Base-by-base conservation (phyloP, 35 echinoderm and acorn worm species). In the Ophioderma brevispina region DNA sequence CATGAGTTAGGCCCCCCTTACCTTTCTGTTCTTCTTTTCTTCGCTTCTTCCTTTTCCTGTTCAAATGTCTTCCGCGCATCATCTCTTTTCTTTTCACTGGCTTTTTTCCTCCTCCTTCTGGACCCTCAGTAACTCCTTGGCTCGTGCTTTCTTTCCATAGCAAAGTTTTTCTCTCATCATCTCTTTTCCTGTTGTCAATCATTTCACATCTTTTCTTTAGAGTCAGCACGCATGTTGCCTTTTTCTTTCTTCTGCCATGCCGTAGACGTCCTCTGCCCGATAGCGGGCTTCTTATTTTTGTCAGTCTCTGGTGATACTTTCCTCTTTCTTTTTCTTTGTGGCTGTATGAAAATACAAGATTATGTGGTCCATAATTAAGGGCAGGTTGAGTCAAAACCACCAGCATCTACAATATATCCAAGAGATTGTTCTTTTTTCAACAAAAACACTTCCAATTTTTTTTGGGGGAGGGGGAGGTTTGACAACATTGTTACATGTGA, bases 1-100 rank as follows among this genome's bases (percentile, higher is more conserved):
- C n/a, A n/a, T n/a, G n/a, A n/a, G n/a, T n/a, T n/a, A n/a, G n/a
- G n/a, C n/a, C n/a, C n/a, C n/a, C n/a, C n/a, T n/a, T n/a, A n/a
- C n/a, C n/a, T n/a, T n/a, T n/a, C n/a, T n/a, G n/a, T n/a, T n/a
- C n/a, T n/a, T n/a, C n/a, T n/a, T n/a, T n/a, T n/a, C n/a, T n/a
- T n/a, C n/a, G n/a, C n/a, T 80, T 92, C 93, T 40, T 95, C 91
- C 37, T 86, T 94, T 19, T 91, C 90, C 81, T 99, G 93, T 42
- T 99, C 97, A 30, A 85, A 78, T 33, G 84, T 49, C 46, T 87
- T 88, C 76, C 76, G 91, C 75, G n/a, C n/a, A 89, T 85, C 81
- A 89, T 55, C 46, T 94, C 92, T 78, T 50, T 91, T 40, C 89
- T 91, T 0, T 78, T 89, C 21, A 52, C 76, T 32, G n/a, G n/a